A percentile compares a stretch with the other conserved stretches of the same genome.
Evolutionary conservation across 2,888 invertebrate genomes (phyloP).

Genomic region (Tridacna gigas): DNA sequence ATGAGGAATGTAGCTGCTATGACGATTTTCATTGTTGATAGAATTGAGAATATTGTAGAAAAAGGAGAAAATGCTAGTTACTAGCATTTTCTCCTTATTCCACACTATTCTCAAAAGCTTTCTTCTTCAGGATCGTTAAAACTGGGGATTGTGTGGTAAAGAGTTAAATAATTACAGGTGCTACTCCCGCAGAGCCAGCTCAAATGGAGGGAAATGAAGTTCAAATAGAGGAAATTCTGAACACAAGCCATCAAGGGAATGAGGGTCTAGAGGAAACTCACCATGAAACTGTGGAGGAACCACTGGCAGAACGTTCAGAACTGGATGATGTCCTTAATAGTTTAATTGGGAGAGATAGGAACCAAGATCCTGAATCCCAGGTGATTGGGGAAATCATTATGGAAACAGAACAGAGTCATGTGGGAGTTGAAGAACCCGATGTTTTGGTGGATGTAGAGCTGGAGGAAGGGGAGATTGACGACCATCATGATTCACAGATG

Average conservation of each 20-base stretch:
- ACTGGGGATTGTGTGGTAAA: too few species aligned
- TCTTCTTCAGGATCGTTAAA: too few species aligned
- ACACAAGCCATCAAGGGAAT: conserved; percentile 49
- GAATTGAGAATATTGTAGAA: too few species aligned
- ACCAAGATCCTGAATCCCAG: conserved; percentile 76
- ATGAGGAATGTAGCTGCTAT: too few species aligned
- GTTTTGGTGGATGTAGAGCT: conserved; percentile 82
- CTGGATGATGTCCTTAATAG: conserved; percentile 90
- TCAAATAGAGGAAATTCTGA: conserved; percentile 80
- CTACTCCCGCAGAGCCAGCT: conserved; percentile 40
- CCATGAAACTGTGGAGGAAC: conserved; percentile 77
- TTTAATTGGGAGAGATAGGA: conserved; percentile 87
- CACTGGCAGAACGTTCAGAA: conserved; percentile 84
- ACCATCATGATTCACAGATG: conserved; percentile 85
- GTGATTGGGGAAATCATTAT: conserved; percentile 83
- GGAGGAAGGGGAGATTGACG: conserved; percentile 79
- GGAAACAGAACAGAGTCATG: conserved; percentile 49
- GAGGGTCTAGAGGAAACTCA: conserved; percentile 76
- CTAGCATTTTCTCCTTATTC: too few species aligned
- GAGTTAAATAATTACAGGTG: conserved; percentile 20
- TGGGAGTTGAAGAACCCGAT: conserved; percentile 59
- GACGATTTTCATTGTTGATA: too few species aligned
- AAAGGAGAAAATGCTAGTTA: too few species aligned
- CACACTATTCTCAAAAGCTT: too few species aligned
- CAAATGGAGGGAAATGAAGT: conserved; percentile 59